phyloP scores from a whole-genome alignment of 1,140 invertebrate species.

The Drosophila sp. region DNA sequence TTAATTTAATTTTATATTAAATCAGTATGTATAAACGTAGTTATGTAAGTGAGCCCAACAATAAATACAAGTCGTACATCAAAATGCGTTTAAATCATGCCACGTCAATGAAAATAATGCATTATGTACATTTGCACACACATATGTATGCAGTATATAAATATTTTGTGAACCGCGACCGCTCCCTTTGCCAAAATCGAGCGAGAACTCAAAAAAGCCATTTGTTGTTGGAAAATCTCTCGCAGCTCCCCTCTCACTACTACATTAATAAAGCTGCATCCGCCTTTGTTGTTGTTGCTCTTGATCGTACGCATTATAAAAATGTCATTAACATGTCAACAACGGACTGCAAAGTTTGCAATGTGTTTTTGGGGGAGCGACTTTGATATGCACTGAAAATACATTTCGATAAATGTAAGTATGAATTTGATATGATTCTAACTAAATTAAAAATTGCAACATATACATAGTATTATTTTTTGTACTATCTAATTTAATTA shows the following conservation, averaged over 20 bases:
- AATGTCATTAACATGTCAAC: conserved; percentile 83
- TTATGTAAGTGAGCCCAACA: conserved; percentile 34
- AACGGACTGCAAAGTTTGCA: conserved; percentile 70
- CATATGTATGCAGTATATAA: background rate
- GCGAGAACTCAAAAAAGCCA: conserved; percentile 51
- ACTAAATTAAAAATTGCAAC: no score
- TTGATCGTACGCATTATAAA: conserved; percentile 70
- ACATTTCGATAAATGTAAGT: conserved; percentile 19
- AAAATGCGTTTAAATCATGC: conserved; percentile 76
- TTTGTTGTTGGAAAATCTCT: conserved; percentile 62
- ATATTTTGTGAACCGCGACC: conserved; percentile 48
- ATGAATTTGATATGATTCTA: conserved; percentile 13
- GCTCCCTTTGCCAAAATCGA: conserved; percentile 70
- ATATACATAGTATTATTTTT: no score
- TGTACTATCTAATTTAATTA: no score
- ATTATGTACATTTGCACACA: conserved; percentile 40
- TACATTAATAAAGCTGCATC: conserved; percentile 79
- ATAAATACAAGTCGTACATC: conserved; percentile 71
- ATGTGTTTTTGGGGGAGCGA: conserved; percentile 34
- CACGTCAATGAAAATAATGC: conserved; percentile 78
- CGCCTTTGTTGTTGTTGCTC: conserved; percentile 68
- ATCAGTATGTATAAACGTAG: conserved; percentile 10
- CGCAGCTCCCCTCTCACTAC: conserved; percentile 45
- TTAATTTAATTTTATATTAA: conserved; percentile 57
- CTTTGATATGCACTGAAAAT: conserved; percentile 31